A percentile compares a stretch with the other conserved stretches of the same genome.
Conservation (phyloP, 2,888 invertebrate species). For the Opisthograptis luteolata region DNA sequence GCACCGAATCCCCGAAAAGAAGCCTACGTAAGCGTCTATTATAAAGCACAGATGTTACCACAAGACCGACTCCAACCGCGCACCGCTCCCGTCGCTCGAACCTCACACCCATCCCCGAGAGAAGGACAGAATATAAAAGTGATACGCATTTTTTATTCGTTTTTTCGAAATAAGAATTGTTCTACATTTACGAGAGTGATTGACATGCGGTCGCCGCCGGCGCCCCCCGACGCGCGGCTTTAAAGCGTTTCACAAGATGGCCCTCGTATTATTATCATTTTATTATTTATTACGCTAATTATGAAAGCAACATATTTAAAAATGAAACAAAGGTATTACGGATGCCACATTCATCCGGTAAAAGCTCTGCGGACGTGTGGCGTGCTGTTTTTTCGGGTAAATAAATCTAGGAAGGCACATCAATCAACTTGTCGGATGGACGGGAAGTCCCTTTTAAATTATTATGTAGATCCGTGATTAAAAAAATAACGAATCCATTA, state of each 20-base stretch:
- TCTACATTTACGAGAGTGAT: slow-evolving; percentile 81
- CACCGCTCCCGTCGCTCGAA: slow-evolving; percentile 60
- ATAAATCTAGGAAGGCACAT: slow-evolving; percentile 81
- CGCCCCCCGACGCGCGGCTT: slow-evolving; percentile 76
- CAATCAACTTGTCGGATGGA: slow-evolving; percentile 82
- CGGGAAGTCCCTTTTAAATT: slow-evolving; percentile 78
- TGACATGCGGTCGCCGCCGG: slow-evolving; percentile 81
- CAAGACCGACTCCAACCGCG: slow-evolving; percentile 69
- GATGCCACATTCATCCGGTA: slow-evolving; percentile 69
- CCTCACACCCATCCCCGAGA: slow-evolving; percentile 45
- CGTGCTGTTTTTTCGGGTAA: slow-evolving; percentile 73
- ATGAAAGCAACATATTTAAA: slow-evolving; percentile 79
- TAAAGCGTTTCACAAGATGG: slow-evolving; percentile 79
- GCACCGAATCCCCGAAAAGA: slow-evolving; percentile 79
- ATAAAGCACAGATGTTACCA: slow-evolving; percentile 82
- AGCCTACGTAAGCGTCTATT: slow-evolving; percentile 83
- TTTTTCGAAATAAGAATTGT: slow-evolving; percentile 83
- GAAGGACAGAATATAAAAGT: slow-evolving; percentile 71
- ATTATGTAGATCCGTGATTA: slow-evolving; percentile 82
- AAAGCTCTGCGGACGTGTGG: slow-evolving; percentile 75
- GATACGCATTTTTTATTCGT: slow-evolving; percentile 76
- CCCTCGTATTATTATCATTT: slow-evolving; percentile 82
- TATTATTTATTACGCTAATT: slow-evolving; percentile 84
- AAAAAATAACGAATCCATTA: slow-evolving; percentile 76
- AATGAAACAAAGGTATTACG: slow-evolving; percentile 80